A percentile compares a stretch with the other conserved stretches of the same genome.
phyloP scores from a whole-genome alignment of 64 coral and sea anemone species.

The Montipora cactus region DNA sequence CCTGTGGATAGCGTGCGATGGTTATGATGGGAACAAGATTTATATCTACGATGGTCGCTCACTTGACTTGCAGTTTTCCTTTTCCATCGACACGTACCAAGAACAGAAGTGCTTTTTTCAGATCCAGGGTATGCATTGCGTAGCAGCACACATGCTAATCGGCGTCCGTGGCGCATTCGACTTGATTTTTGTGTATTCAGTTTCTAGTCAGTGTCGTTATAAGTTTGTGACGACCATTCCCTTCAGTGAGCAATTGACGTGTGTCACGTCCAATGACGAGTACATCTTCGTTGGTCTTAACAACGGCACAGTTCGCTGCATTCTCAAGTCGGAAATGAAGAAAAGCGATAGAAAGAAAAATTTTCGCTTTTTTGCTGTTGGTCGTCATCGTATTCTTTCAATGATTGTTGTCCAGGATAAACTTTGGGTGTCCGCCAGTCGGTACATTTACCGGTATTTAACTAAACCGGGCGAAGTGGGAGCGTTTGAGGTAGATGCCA shows the following conservation, averaged over 20 bases:
- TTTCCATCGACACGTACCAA: slow-evolving; percentile 66
- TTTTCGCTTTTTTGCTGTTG: slow-evolving; percentile 59
- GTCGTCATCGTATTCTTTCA: slow-evolving; percentile 73
- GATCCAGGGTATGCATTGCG: slow-evolving; percentile 71
- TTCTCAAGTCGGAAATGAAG: slow-evolving; percentile 84
- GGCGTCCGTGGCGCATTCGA: slow-evolving; percentile 64
- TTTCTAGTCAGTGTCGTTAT: slow-evolving; percentile 8
- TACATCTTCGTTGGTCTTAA: slow-evolving; percentile 80
- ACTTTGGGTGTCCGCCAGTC: slow-evolving; percentile 87
- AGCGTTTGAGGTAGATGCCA: slow-evolving; percentile 85
- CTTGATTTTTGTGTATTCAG: slow-evolving; percentile 60
- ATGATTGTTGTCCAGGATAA: slow-evolving; percentile 69
- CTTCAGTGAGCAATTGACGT: slow-evolving; percentile 65
- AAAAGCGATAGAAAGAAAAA: slow-evolving; percentile 69
- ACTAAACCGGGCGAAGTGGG: slow-evolving; percentile 83
- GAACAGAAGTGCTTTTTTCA: slow-evolving; percentile 49
- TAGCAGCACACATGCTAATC: slow-evolving; percentile 71
- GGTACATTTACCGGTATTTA: slow-evolving; percentile 86
- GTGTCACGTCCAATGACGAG: slow-evolving; percentile 73
- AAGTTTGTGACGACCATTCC: slow-evolving; percentile 55
- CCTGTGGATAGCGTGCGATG: slow-evolving; percentile 88
- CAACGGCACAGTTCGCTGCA: slow-evolving; percentile 70
- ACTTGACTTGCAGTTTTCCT: slow-evolving; percentile 73
- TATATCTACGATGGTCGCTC: slow-evolving; percentile 74
- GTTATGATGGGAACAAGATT: slow-evolving; percentile 59